Evolutionary conservation across 2,888 invertebrate species (phyloP).

Genomic region (Thelaira solivaga): DNA sequence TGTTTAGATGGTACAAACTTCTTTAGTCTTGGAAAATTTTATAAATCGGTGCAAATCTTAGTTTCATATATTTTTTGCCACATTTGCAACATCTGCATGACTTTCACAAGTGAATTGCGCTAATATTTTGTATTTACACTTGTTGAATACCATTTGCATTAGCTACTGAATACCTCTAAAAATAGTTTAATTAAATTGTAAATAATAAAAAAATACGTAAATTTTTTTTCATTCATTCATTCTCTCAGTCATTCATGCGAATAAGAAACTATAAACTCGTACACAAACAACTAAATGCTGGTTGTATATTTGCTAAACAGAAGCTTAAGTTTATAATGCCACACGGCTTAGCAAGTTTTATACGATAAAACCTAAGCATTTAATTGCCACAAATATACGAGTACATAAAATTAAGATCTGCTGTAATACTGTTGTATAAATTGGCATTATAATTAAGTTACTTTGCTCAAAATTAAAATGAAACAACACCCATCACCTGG

Average conservation of each 20-base stretch:
- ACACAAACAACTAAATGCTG: neutral
- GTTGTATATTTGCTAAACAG: slow-evolving; percentile 42
- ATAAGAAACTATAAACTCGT: neutral
- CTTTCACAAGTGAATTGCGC: too few species aligned
- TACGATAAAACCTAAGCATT: slow-evolving; percentile 55
- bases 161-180: neutral
- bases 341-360: slow-evolving; percentile 53
- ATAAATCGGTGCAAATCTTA: too few species aligned
- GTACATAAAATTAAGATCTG: slow-evolving; percentile 57
- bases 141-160: too few species aligned
- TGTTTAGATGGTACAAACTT: too few species aligned
- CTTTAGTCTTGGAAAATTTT: too few species aligned
- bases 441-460: slow-evolving; percentile 55
- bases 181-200: neutral
- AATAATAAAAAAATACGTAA: neutral
- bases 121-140: too few species aligned
- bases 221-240: neutral
- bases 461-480: slow-evolving; percentile 1
- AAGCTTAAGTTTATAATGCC: slow-evolving; percentile 54
- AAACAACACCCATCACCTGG: slow-evolving; percentile 8
- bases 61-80: too few species aligned
- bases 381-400: slow-evolving; percentile 48
- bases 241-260: neutral
- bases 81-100: too few species aligned
- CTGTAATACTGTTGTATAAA: slow-evolving; percentile 55